These are phyloP conservation scores for Graphium colonna DNA, from an alignment of 2,888 invertebrate genomes.

Conservation along the genomic window DNA sequence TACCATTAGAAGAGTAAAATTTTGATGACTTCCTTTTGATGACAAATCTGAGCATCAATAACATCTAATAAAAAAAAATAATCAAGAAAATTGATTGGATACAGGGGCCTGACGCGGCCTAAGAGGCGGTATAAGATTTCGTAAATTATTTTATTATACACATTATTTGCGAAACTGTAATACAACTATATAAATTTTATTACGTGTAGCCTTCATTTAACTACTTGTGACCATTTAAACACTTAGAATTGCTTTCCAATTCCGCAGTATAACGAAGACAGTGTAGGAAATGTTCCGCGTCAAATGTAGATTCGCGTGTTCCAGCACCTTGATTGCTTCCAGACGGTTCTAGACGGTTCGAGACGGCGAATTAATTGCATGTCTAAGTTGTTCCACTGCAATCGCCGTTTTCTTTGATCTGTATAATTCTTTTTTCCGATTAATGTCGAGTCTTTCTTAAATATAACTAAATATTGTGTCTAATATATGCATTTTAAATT, in stretches of 20 bases:
- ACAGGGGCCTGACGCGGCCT: too few species aligned
- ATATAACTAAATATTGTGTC: neutral
- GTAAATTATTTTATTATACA: too few species aligned
- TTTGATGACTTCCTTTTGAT: too few species aligned
- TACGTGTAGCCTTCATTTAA: too few species aligned
- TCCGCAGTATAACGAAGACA: constrained; percentile 41
- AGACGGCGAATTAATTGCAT: constrained; percentile 42
- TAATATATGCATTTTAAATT: neutral
- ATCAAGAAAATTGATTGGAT: too few species aligned
- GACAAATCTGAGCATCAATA: too few species aligned
- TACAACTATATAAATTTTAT: too few species aligned
- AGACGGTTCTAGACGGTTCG: constrained; percentile 35
- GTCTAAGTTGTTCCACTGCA: constrained; percentile 33
- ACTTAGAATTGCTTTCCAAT: constrained; percentile 12
- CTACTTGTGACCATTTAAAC: neutral
- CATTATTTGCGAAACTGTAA: too few species aligned
- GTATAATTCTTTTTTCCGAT: constrained; percentile 4
- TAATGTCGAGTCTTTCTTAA: neutral
- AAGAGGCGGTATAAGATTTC: too few species aligned
- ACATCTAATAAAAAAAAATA: too few species aligned
- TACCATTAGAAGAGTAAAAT: too few species aligned
- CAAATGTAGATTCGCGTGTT: constrained; percentile 42
- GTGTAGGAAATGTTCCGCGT: constrained; percentile 41
- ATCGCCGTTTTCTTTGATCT: constrained; percentile 16
- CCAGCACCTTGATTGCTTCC: constrained; percentile 40